Evolutionary conservation across 2,888 invertebrate genomes (phyloP), one percentile per base, ranked within the genome.

Genomic region (Microctonus aethiopoides): DNA sequence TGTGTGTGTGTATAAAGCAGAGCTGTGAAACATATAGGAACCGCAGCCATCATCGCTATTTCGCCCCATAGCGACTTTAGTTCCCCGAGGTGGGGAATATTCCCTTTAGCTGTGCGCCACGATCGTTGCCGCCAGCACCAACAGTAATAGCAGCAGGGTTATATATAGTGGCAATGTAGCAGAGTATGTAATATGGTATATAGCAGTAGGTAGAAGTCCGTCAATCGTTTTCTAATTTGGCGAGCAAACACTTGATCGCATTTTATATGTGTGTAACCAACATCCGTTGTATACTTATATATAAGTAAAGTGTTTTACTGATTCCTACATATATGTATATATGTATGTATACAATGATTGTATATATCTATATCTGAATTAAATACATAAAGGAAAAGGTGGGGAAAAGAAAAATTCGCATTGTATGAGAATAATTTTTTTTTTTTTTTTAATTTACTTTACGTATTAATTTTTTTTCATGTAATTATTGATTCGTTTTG

Each of bases 151-250:
- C 16, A 46, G n/a, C 5, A 41, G 41, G 4, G 41, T 75, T 73
- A 29, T 3, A 5, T 5, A 3, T 7, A 29, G 29, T 29, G 7
- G 4, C 29, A 29, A 29, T 29, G 29, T 29, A 29, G 4, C 29
- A 29, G 29, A 5, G 7, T 5, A 5, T 5, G 29, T 29, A 29
- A 29, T 29, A 29, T 29, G 3, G 3, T 5, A 5, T 5, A 7
- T 29, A 5, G 41, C n/a, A 41, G 46, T 20, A 46, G 20, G 64
- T 68, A 62, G 63, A 74, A 79, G 79, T 79, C 81, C 80, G 82
- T 79, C 84, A 84, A 84, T 84, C 83, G 84, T 83, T 84, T 84
- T 84, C 84, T 84, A 84, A 84, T 84, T 84, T 84, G 83, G 75
- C 81, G 81, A 79, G 81, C 80, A 84, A 84, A 84, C 84, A 83